phyloP scores from a whole-genome alignment of 2,113 vertebrate genomes.

The Aegypius monachus region DNA sequence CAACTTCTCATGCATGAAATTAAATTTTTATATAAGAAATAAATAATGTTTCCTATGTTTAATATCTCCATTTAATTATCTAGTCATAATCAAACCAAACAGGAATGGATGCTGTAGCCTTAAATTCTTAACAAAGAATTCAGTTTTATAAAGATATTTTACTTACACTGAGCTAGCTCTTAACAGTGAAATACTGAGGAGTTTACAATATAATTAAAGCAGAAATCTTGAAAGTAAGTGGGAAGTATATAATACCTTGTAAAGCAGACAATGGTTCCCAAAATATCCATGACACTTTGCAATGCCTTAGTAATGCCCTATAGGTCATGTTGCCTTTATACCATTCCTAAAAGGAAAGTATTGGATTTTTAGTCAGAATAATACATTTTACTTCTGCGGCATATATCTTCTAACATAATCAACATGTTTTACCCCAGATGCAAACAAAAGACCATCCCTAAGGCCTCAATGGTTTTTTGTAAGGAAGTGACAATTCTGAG shows the following conservation, averaged over 20 bases:
- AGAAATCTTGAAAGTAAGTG: not conserved
- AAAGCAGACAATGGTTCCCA: not conserved
- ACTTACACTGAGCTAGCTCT: not conserved
- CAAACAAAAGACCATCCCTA: not conserved
- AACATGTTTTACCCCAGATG: not conserved
- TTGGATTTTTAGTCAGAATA: not conserved
- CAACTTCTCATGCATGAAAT: constrained; percentile 31
- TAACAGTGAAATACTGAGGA: not conserved
- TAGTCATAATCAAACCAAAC: not conserved
- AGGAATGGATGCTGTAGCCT: not conserved
- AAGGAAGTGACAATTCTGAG: not conserved
- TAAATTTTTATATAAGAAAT: not conserved
- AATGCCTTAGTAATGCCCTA: not conserved
- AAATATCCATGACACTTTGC: not conserved
- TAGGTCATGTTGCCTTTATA: not conserved
- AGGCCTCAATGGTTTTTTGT: not conserved
- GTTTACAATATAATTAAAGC: constrained; percentile 33
- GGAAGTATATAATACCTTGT: not conserved
- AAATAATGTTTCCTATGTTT: not conserved
- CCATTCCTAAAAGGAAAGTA: not conserved
- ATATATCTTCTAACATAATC: not conserved
- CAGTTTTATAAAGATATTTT: not conserved
- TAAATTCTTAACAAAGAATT: not conserved
- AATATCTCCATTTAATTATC: constrained; percentile 23
- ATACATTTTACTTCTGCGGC: not conserved